Conservation (phyloP, 2,797 vertebrate genomes). For the Pipistrellus nathusii region DNA sequence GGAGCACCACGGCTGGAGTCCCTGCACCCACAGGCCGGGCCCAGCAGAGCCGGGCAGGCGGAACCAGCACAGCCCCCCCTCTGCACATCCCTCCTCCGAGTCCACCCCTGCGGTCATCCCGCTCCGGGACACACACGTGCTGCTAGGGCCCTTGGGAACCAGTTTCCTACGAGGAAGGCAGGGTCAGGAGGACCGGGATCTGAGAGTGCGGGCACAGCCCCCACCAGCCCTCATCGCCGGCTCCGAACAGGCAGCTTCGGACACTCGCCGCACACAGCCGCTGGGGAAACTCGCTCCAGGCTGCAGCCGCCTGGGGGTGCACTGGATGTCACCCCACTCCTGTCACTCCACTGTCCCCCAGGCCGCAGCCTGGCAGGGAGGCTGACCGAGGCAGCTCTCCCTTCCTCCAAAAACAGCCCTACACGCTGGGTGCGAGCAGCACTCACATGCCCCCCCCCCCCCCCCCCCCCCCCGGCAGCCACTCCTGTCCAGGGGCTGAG, state of each 20-base stretch:
- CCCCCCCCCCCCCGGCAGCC: too few relatives aligned
- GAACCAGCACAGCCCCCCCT: neutral
- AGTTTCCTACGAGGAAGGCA: neutral
- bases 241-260: neutral
- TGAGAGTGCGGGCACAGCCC: neutral
- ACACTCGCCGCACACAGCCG: neutral
- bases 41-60: neutral
- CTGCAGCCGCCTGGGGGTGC: neutral
- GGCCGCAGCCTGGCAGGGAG: neutral
- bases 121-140: neutral
- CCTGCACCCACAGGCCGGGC: too few relatives aligned
- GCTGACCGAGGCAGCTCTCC: neutral
- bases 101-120: neutral
- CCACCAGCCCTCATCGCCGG: neutral
- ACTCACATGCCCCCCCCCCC: fast-evolving
- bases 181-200: neutral
- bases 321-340: neutral
- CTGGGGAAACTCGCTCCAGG: fast-evolving
- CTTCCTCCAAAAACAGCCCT: neutral
- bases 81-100: fast-evolving
- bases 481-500: neutral
- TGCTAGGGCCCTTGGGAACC: too few relatives aligned
- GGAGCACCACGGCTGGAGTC: neutral
- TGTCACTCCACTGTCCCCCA: too few relatives aligned
- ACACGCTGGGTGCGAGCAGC: neutral